phyloP scores from a whole-genome alignment of 1,140 invertebrate species.

The Patella vulgata region DNA sequence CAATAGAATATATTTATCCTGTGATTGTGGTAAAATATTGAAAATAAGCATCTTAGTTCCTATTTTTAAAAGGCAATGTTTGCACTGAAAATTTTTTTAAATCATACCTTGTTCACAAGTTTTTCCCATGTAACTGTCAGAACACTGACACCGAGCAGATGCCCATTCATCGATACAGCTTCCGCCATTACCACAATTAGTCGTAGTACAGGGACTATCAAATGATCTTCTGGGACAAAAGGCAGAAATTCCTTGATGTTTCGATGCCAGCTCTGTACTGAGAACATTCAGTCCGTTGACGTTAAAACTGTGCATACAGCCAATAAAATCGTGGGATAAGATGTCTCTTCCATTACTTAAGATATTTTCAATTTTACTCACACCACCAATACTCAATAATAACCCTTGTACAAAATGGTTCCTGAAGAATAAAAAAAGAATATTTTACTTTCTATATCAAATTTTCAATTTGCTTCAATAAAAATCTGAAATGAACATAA shows the following conservation, averaged over 20 bases:
- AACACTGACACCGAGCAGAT: slow-evolving; percentile 68
- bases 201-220: slow-evolving; percentile 51
- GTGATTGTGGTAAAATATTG: too few species aligned
- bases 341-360: slow-evolving; percentile 88
- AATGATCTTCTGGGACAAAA: slow-evolving; percentile 76
- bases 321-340: slow-evolving; percentile 89
- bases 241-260: slow-evolving; percentile 72
- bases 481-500: too few species aligned
- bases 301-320: slow-evolving; percentile 89
- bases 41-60: too few species aligned
- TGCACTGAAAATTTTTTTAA: not conserved
- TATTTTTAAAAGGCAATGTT: too few species aligned
- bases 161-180: slow-evolving; percentile 86
- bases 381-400: slow-evolving; percentile 84
- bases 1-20: too few species aligned
- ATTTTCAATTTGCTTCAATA: too few species aligned
- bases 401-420: slow-evolving; percentile 59
- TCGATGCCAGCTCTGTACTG: slow-evolving; percentile 5
- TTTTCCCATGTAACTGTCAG: slow-evolving; percentile 76
- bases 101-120: slow-evolving; percentile 75
- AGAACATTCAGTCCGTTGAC: slow-evolving; percentile 78
- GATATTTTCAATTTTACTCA: slow-evolving; percentile 83
- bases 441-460: slow-evolving; percentile 1
- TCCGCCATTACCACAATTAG: slow-evolving; percentile 75
- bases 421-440: slow-evolving; percentile 14